Evolutionary conservation across 1,140 invertebrate species (phyloP).

Genomic region (Chironomus striatipennis): DNA sequence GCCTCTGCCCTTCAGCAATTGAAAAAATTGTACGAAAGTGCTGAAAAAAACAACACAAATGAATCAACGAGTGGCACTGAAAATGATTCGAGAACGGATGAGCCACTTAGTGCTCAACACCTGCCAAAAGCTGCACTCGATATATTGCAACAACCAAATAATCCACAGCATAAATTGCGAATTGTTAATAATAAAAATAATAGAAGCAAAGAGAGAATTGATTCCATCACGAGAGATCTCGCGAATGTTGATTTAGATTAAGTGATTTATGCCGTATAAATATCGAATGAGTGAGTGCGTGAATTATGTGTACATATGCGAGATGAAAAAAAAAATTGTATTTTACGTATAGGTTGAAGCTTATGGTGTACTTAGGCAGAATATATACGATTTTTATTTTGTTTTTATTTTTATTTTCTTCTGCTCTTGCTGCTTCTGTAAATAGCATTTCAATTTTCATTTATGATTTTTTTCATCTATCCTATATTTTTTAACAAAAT

Average conservation of each 20-base stretch:
- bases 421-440: no score
- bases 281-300: not conserved
- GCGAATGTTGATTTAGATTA: conserved; percentile 18
- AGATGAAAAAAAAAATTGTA: not conserved
- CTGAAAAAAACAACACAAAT: not conserved
- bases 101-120: not conserved
- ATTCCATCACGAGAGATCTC: conserved; percentile 3
- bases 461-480: no score
- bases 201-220: conserved; percentile 5
- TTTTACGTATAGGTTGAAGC: no score
- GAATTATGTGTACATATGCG: not conserved
- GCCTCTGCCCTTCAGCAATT: conserved; percentile 33
- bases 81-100: conserved; percentile 24
- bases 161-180: not conserved
- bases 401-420: no score
- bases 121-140: not conserved
- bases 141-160: not conserved
- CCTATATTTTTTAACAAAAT: no score
- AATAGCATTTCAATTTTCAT: no score
- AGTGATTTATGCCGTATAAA: not conserved
- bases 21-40: conserved; percentile 34
- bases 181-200: not conserved
- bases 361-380: no score
- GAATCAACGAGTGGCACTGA: not conserved
- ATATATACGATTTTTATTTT: no score